Evolutionary conservation across 2,113 vertebrate genomes (phyloP).

Genomic region (Cololabis saira): DNA sequence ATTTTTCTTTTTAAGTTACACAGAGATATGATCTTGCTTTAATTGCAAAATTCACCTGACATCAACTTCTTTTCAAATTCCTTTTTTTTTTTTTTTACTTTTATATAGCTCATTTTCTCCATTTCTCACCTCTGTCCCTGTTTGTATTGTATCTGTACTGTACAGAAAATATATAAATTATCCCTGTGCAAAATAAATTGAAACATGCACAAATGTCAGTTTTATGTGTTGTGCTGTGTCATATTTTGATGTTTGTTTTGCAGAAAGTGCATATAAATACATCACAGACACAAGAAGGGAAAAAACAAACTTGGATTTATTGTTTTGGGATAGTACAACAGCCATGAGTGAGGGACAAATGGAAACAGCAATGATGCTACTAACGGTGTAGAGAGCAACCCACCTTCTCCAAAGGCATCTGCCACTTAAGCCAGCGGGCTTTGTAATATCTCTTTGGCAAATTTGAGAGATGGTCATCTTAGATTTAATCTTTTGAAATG

Average conservation of each 20-base stretch:
- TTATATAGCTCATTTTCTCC: constrained; percentile 61
- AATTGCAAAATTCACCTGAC: constrained; percentile 43
- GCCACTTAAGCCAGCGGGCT: constrained; percentile 58
- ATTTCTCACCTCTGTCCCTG: constrained; percentile 52
- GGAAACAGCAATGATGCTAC: constrained; percentile 67
- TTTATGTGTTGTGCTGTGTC: constrained; percentile 27
- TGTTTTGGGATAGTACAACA: constrained; percentile 69
- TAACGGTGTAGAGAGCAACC: constrained; percentile 66
- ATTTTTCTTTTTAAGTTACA: constrained; percentile 29
- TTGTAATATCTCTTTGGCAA: constrained; percentile 74
- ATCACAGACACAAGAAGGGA: constrained; percentile 53
- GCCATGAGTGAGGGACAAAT: constrained; percentile 65
- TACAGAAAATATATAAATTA: constrained; percentile 72
- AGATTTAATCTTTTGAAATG: constrained; percentile 46
- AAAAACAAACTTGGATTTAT: constrained; percentile 78
- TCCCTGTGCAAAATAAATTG: constrained; percentile 73
- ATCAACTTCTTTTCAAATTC: constrained; percentile 14
- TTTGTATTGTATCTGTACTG: constrained; percentile 72
- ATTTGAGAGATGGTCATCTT: constrained; percentile 51
- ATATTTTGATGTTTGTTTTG: constrained; percentile 11
- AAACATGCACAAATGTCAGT: constrained; percentile 49
- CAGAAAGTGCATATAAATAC: constrained; percentile 13
- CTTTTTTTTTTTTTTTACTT: constrained; percentile 60
- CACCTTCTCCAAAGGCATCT: constrained; percentile 57
- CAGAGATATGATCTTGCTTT: constrained; percentile 54